A percentile compares a stretch with the other conserved stretches of the same genome.
phyloP scores from a whole-genome alignment of 2,113 vertebrate genomes.

The Chrysochloris asiatica region DNA sequence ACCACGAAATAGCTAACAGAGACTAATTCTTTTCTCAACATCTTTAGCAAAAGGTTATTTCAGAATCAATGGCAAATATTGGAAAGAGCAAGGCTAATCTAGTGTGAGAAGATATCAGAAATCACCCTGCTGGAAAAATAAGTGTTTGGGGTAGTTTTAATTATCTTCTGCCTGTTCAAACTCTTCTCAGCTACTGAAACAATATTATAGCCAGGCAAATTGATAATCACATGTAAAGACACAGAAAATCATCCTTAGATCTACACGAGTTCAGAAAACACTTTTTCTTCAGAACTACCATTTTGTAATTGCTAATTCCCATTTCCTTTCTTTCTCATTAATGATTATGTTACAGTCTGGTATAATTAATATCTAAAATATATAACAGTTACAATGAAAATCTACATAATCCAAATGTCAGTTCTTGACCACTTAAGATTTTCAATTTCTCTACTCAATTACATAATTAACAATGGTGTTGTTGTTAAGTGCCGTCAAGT shows the following conservation, averaged over 20 bases:
- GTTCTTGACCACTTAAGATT: background rate
- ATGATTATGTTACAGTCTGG: background rate
- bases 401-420: background rate
- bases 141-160: background rate
- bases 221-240: background rate
- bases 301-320: background rate
- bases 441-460: background rate
- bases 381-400: background rate
- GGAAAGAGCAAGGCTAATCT: background rate
- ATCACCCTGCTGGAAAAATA: background rate
- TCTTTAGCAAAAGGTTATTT: background rate
- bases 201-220: background rate
- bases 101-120: background rate
- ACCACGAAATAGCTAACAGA: background rate
- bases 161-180: background rate
- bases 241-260: background rate
- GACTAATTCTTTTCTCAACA: background rate
- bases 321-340: background rate
- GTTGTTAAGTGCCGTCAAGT: too few species aligned
- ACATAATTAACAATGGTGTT: constrained; percentile 2
- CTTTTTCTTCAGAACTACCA: background rate
- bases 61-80: background rate
- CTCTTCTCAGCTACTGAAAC: background rate
- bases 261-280: background rate
- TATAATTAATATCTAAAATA: constrained; percentile 35